These are phyloP conservation scores for Smithornis capensis DNA, from an alignment of 2,113 vertebrate genomes.

Conservation along the genomic window DNA sequence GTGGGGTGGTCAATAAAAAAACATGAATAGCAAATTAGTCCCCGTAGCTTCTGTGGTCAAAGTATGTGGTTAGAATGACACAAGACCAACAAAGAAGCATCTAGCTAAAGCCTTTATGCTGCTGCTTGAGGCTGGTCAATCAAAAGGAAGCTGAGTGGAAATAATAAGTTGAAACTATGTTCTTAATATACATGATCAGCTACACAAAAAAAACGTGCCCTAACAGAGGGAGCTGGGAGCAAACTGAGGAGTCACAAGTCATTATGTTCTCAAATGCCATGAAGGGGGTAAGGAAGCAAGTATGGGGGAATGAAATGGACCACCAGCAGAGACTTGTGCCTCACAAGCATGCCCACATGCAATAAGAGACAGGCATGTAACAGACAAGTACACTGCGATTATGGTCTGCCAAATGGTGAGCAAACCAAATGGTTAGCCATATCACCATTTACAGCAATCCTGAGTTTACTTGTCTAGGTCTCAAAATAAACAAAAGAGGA, in stretches of 20 bases:
- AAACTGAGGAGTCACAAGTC: neutral
- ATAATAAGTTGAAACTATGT: neutral
- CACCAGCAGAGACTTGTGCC: neutral
- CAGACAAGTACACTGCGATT: neutral
- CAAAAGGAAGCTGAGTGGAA: neutral
- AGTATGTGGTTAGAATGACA: neutral
- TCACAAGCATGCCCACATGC: neutral
- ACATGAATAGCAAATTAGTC: neutral
- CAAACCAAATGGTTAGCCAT: neutral
- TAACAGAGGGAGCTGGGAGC: neutral
- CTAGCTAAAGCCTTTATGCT: neutral
- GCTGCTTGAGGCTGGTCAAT: neutral
- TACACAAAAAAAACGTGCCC: neutral
- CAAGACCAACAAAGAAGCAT: neutral
- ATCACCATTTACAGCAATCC: neutral
- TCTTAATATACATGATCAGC: fast-evolving
- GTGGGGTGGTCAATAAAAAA: neutral
- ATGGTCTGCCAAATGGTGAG: neutral
- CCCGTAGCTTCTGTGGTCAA: neutral
- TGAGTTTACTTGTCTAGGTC: neutral
- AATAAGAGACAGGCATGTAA: fast-evolving
- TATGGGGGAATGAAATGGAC: neutral
- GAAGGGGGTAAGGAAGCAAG: neutral
- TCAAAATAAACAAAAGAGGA: neutral
- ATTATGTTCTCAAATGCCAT: neutral